Evolutionary conservation across 2,113 vertebrate genomes (phyloP), one percentile per base, ranked within the genome.

Genomic region (Platichthys flesus): DNA sequence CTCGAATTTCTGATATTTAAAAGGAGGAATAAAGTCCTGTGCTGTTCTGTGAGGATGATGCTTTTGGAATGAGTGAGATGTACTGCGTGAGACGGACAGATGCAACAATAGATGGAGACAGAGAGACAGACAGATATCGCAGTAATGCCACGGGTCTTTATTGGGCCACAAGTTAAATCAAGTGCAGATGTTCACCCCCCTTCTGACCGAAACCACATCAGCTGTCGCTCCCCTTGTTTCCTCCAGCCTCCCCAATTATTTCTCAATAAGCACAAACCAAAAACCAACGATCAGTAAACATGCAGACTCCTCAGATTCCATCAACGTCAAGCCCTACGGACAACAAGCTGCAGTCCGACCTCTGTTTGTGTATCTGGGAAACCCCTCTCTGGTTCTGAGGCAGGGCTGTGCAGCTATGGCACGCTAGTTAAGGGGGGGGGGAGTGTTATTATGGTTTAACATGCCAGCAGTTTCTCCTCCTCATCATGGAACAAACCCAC

Each of bases 271-370:
- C 72, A 90, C 74, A 86, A 84, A 86, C 88, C 87, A 84, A 88
- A 92, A 92, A 82, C 79, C 83, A 82, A 81, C 83, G 74, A 83
- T 88, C 85, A 82, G 80, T 91, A 93, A 93, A 93, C 91, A 93
- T 84, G 80, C 79, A 83, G 68, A 77, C 74, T 85, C 74, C 78
- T 85, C 85, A 85, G 65, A 83, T 82, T 90, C 79, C 85, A 85
- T 85, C 76, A 91, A 90, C 42, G 79, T 88, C 84, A 78, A 85
- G 80, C 62, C 67, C 12, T 8, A 65, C 54, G 77, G 88, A 89
- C 79, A 85, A 81, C 60, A 88, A 88, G 55, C 85, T 79, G 47
- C 47, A 73, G 77, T 31, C 51, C 51, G 8, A 77, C 76, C 62
- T 82, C 51, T 76, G 85, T 85, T 88, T 89, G 79, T 84, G 67